Base-by-base conservation (phyloP, 2,888 invertebrate genomes). In the Blera fallax region DNA sequence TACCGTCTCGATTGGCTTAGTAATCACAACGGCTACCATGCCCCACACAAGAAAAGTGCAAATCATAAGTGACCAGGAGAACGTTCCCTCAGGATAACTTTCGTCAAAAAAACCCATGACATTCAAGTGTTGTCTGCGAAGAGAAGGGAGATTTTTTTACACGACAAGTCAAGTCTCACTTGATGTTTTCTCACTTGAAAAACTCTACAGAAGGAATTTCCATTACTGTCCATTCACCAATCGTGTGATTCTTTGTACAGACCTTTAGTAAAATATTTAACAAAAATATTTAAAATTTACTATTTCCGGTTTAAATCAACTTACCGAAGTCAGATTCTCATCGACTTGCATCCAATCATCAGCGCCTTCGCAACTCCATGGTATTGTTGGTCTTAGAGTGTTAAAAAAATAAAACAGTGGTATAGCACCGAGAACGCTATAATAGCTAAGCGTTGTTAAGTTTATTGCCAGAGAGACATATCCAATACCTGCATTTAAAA, bases 391-490 rank as follows among this genome's bases (percentile, higher is more conserved):
- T 79, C 92, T 93, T 88, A 96, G 93, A 8, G 95, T 95, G 91
- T 95, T 94, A 88, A 94, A 94, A 78, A 97, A 93, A 91, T 96
- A 97, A 87, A 95, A 94, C 48, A 97, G 90, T 0, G 96, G 96
- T 93, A 87, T 67, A 4, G 73, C 87, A n/a, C 60, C 37, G 4
- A 77, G 52, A 5, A 84, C 18, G 18, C 73, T 74, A 91, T 97
- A 97, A 92, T 97, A 98, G 79, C 94, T 94, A 72, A 96, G 95
- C 67, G 95, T 94, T 92, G 97, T 95, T 82, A 96, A 92, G 87
- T 97, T 97, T 87, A 97, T 93, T 34, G 96, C 92, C 2, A 96
- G 93, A 5, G 96, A 95, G 0, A 97, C 96, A 90, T 96, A 97
- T 1, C 98, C 98, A 43, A 97, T 96, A 65, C 98, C 97, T 97